A percentile compares a stretch with the other conserved stretches of the same genome.
phyloP scores from a whole-genome alignment of 2,113 vertebrate genomes.

The Himantopus leucocephalus region DNA sequence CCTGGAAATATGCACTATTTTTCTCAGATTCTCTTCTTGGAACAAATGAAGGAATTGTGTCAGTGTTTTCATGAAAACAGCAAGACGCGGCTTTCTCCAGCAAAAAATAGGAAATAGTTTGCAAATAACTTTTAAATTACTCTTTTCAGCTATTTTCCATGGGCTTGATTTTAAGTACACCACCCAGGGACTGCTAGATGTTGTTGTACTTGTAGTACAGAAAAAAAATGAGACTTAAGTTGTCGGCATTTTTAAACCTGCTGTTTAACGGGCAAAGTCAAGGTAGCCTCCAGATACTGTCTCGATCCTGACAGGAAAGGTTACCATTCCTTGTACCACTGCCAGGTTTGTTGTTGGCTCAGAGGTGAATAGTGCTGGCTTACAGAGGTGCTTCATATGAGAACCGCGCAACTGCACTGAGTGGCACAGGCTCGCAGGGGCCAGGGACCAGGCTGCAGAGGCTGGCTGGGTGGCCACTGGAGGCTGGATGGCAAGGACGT shows the following conservation, averaged over 20 bases:
- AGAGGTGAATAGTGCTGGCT: background rate
- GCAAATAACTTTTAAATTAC: background rate
- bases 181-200: background rate
- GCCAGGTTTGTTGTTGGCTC: background rate
- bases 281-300: background rate
- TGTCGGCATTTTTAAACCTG: background rate
- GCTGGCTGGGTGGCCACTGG: background rate
- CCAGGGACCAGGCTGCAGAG: background rate
- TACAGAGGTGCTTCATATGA: background rate
- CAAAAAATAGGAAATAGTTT: background rate
- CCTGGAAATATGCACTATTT: background rate
- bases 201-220: background rate
- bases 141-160: background rate
- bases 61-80: background rate
- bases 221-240: background rate
- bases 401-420: background rate
- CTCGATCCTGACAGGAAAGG: accelerated
- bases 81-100: background rate
- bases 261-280: background rate
- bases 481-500: background rate
- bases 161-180: background rate
- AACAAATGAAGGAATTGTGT: background rate
- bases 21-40: background rate
- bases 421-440: background rate
- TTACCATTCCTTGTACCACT: background rate